Percentiles rank a stretch among this genome's conserved stretches.
phyloP scores from a whole-genome alignment of 2,113 vertebrate genomes.

The Neolamprologus sp. region DNA sequence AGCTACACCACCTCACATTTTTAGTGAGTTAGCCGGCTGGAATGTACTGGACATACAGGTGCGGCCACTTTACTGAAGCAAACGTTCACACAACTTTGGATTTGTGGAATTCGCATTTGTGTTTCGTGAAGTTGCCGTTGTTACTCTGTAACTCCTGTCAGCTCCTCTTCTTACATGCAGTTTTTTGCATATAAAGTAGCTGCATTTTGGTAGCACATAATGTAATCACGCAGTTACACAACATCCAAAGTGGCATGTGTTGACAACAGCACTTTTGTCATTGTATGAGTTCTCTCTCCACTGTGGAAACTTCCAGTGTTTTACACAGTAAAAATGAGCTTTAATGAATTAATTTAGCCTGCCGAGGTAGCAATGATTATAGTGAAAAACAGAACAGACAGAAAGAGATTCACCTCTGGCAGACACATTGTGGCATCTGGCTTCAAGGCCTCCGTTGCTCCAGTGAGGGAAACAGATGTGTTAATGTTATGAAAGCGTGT shows the following conservation, averaged over 20 bases:
- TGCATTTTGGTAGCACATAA: not conserved
- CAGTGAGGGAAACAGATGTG: slow-evolving; percentile 20
- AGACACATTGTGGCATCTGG: not conserved
- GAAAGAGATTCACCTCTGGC: slow-evolving; percentile 1
- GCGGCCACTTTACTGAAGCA: not conserved
- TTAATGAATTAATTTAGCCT: slow-evolving; percentile 31
- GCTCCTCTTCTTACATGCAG: not conserved
- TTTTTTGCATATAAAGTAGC: not conserved
- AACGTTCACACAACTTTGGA: not conserved
- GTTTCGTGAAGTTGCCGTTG: not conserved
- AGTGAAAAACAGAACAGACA: not conserved
- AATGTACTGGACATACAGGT: not conserved
- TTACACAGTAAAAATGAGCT: not conserved
- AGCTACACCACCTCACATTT: not conserved
- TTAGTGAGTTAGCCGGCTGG: not conserved
- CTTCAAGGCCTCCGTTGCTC: not conserved
- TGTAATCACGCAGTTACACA: not conserved
- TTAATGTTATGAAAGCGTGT: not conserved
- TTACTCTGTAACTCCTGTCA: not conserved
- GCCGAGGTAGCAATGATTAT: not conserved
- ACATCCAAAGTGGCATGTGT: not conserved
- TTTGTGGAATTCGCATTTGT: not conserved
- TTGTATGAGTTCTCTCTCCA: not conserved
- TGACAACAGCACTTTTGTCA: not conserved
- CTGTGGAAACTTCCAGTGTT: slow-evolving; percentile 25